These are phyloP conservation scores for Psilopsiagon aurifrons DNA, from an alignment of 2,113 vertebrate genomes.

Conservation along the genomic window DNA sequence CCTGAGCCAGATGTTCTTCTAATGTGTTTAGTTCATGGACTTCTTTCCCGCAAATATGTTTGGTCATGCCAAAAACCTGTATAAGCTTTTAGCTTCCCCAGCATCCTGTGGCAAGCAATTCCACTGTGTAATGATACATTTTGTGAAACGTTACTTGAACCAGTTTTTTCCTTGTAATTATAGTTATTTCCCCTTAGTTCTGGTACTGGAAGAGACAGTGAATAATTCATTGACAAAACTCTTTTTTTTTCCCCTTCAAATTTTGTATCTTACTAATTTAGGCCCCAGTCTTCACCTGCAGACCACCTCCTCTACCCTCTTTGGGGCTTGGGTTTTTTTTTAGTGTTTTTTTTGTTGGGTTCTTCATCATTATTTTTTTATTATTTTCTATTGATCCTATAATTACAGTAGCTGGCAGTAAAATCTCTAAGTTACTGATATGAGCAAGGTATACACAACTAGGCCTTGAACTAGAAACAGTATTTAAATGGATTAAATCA, in stretches of 20 bases:
- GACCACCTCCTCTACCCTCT: not conserved
- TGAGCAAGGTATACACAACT: not conserved
- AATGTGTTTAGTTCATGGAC: not conserved
- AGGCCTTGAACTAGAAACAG: not conserved
- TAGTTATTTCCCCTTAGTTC: not conserved
- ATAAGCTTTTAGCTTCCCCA: not conserved
- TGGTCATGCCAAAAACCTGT: not conserved
- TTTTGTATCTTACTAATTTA: not conserved
- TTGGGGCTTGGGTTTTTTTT: not conserved
- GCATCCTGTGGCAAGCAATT: not conserved
- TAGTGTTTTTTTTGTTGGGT: not conserved
- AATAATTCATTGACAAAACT: not conserved
- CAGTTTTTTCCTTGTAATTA: not conserved
- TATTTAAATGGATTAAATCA: not conserved
- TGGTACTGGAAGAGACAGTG: not conserved
- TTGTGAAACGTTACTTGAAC: not conserved
- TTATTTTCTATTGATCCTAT: not conserved
- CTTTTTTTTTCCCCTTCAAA: not conserved
- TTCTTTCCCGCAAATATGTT: not conserved
- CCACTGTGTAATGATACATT: fast-evolving
- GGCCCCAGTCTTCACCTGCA: not conserved
- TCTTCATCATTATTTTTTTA: not conserved
- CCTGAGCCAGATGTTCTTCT: not conserved
- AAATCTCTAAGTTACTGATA: not conserved
- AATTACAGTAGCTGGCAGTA: not conserved